These are phyloP conservation scores for Melanchra persicariae DNA, from an alignment of 2,888 invertebrate genomes.

Conservation along the genomic window DNA sequence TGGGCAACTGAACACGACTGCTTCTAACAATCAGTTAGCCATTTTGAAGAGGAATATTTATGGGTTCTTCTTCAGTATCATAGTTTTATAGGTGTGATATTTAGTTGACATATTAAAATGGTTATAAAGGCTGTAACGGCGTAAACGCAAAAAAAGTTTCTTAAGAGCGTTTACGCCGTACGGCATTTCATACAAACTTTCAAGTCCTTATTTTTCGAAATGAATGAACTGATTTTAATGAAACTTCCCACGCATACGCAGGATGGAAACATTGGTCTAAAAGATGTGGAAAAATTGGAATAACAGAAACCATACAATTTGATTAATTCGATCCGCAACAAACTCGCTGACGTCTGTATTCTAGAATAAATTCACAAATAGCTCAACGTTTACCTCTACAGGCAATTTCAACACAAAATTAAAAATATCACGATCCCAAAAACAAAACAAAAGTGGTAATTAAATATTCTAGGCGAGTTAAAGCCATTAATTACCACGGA, in stretches of 20 bases:
- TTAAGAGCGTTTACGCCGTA: no score
- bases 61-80: not conserved
- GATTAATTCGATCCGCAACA: not conserved
- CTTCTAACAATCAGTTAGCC: conserved; percentile 46
- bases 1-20: conserved; percentile 51
- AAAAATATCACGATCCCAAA: not conserved
- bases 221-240: no score
- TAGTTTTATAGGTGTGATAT: not conserved
- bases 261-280: no score
- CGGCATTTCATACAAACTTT: no score
- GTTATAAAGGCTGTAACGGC: no score
- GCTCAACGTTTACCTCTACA: not conserved
- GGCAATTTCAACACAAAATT: conserved; percentile 4
- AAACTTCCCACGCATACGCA: no score
- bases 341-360: not conserved
- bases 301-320: not conserved
- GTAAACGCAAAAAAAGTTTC: conserved; percentile 1
- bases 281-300: not conserved
- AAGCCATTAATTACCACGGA: conserved; percentile 56
- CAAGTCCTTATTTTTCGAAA: no score
- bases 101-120: not conserved
- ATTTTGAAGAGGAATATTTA: conserved; percentile 29
- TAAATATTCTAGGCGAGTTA: conserved; percentile 39
- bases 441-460: conserved; percentile 13
- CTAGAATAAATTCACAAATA: not conserved